phyloP scores from a whole-genome alignment of 2,113 vertebrate species.

The Meriones unguiculatus region DNA sequence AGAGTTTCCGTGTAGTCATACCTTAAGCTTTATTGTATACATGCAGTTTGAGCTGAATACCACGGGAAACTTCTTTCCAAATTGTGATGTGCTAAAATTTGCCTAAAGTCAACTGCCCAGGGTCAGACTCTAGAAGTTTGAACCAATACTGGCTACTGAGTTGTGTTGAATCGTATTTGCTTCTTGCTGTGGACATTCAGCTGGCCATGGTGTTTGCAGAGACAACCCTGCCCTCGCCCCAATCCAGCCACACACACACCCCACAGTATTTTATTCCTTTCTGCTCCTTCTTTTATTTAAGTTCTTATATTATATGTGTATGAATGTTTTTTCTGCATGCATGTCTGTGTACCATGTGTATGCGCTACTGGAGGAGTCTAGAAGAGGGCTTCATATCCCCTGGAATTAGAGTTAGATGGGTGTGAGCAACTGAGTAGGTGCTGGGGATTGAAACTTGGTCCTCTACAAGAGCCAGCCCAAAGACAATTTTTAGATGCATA shows the following conservation, averaged over 20 bases:
- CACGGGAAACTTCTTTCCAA: not conserved
- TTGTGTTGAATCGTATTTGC: not conserved
- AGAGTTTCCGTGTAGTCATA: not conserved
- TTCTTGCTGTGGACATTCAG: not conserved
- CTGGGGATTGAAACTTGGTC: not conserved
- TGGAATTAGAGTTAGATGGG: not conserved
- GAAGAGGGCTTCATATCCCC: not conserved
- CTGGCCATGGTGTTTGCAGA: not conserved
- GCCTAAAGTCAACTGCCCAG: not conserved
- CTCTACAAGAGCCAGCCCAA: not conserved
- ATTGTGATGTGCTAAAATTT: not conserved
- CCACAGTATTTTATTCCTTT: not conserved
- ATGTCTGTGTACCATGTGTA: not conserved
- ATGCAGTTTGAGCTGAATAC: not conserved
- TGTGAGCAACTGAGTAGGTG: not conserved
- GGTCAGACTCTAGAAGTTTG: not conserved
- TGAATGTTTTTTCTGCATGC: not conserved
- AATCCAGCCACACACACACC: not conserved
- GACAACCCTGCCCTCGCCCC: rapidly evolving
- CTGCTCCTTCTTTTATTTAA: not conserved
- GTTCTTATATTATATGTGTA: not conserved
- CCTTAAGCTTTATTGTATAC: not conserved
- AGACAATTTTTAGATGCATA: not conserved
- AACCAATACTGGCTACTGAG: not conserved
- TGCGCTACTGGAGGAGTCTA: not conserved